Percentiles rank a stretch among this genome's conserved stretches.
Conservation (phyloP, 35 echinoderm and acorn worm species). For the Hemicentrotus pulcherrimus region DNA sequence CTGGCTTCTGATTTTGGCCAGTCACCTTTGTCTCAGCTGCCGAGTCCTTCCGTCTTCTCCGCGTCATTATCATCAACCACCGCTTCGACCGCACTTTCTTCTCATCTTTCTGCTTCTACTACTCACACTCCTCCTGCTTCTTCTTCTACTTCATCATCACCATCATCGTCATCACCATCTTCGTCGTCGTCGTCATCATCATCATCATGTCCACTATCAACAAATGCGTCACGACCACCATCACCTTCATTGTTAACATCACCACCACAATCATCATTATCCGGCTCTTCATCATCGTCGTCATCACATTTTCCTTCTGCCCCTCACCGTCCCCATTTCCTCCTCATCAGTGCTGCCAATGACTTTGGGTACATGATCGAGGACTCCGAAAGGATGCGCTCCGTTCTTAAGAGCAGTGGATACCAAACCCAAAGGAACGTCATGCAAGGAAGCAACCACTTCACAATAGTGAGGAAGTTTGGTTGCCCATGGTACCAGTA, state of each 20-base stretch:
- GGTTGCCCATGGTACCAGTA: not conserved
- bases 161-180: too few relatives aligned
- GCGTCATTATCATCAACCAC: not conserved
- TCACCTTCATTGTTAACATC: not conserved
- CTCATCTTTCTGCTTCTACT: not conserved
- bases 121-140: not conserved
- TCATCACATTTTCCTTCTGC: not conserved
- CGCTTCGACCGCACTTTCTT: not conserved
- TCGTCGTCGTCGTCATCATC: too few relatives aligned
- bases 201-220: too few relatives aligned
- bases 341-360: conserved; percentile 27
- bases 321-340: not conserved
- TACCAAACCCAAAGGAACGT: not conserved
- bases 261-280: too few relatives aligned
- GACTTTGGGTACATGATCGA: conserved; percentile 39
- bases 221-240: not conserved
- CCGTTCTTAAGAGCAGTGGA: not conserved
- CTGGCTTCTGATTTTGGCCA: not conserved
- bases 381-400: not conserved
- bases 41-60: not conserved
- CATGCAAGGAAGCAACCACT: not conserved
- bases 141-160: too few relatives aligned
- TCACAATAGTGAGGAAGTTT: conserved; percentile 16
- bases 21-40: not conserved
- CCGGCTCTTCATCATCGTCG: not conserved